Conservation (phyloP, 1,140 invertebrate species). For the Frieseomelitta varia region DNA sequence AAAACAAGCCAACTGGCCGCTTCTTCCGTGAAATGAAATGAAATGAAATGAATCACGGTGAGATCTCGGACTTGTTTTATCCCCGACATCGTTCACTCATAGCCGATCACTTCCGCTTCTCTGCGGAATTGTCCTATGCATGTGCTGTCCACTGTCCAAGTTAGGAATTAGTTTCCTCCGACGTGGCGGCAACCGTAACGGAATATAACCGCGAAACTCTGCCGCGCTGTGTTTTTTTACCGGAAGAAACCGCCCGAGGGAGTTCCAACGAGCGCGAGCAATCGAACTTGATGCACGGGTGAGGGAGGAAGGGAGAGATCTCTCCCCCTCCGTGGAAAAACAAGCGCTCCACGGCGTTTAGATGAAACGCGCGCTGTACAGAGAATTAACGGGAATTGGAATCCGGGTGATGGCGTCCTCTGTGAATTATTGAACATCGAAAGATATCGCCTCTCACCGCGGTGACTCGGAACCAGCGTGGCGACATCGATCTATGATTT, state of each 20-base stretch:
- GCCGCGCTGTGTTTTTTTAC: constrained; percentile 46
- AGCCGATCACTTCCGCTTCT: constrained; percentile 24
- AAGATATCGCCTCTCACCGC: background rate
- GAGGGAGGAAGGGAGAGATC: background rate
- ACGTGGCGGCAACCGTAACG: background rate
- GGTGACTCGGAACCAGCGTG: too few relatives aligned
- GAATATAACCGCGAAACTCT: background rate
- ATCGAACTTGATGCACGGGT: constrained; percentile 11
- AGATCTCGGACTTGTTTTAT: background rate
- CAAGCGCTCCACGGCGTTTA: background rate
- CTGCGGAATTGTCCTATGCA: constrained; percentile 8
- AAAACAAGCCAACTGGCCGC: background rate
- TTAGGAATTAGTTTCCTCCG: constrained; percentile 46
- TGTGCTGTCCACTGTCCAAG: background rate
- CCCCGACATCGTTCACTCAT: too few relatives aligned
- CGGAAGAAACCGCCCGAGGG: constrained; percentile 48
- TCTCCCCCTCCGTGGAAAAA: constrained; percentile 28
- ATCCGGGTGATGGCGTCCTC: too few relatives aligned
- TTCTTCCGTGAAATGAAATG: constrained; percentile 7
- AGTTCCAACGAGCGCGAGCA: constrained; percentile 19
- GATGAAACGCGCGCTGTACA: constrained; percentile 34
- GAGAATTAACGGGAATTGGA: background rate
- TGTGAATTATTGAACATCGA: background rate
- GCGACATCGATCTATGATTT: background rate
- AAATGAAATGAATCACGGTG: constrained; percentile 48